Conservation (phyloP, 1,140 invertebrate species). For the Drosophila subobscura region DNA sequence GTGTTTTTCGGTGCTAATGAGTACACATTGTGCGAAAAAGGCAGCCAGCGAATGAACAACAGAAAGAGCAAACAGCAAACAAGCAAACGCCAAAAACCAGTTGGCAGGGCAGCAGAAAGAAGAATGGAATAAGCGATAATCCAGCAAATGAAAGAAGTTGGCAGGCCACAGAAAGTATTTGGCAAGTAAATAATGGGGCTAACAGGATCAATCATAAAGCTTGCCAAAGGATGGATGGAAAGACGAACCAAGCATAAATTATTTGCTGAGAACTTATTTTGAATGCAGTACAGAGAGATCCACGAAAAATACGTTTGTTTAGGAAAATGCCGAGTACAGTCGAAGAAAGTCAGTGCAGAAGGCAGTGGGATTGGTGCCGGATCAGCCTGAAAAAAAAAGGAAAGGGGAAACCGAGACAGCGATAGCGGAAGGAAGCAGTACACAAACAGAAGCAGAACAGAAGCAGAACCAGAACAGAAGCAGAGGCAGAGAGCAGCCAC, state of each 20-base stretch:
- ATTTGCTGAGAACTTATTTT: too few relatives aligned
- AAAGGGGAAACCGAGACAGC: too few relatives aligned
- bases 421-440: neutral
- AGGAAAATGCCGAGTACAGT: too few relatives aligned
- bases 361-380: too few relatives aligned
- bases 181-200: too few relatives aligned
- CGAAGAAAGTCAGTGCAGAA: too few relatives aligned
- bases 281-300: too few relatives aligned
- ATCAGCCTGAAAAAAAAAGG: too few relatives aligned
- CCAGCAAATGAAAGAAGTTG: neutral
- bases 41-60: slow-evolving; percentile 32
- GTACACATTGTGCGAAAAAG: slow-evolving; percentile 76
- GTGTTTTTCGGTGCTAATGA: slow-evolving; percentile 67
- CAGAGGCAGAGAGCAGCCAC: slow-evolving; percentile 13
- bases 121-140: slow-evolving; percentile 7
- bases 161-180: neutral
- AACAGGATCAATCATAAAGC: too few relatives aligned
- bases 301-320: too few relatives aligned
- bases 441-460: neutral
- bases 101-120: slow-evolving; percentile 23
- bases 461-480: slow-evolving; percentile 1
- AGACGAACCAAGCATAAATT: too few relatives aligned
- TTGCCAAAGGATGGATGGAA: too few relatives aligned
- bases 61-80: slow-evolving; percentile 38
- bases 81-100: slow-evolving; percentile 25